phyloP scores from a whole-genome alignment of 2,888 invertebrate genomes.

The Caenorhabditis plicata region DNA sequence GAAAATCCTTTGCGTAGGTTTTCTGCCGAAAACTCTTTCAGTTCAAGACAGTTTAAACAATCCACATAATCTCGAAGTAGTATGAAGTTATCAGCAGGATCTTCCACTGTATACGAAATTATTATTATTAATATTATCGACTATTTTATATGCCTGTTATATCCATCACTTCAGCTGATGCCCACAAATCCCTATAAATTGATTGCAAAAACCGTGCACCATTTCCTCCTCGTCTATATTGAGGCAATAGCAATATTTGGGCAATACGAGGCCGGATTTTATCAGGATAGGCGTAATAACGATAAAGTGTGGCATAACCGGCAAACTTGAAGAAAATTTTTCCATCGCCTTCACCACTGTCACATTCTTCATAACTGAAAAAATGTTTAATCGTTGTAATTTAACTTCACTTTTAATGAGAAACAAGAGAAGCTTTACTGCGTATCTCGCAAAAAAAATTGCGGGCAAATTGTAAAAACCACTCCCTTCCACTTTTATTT shows the following conservation, averaged over 20 bases:
- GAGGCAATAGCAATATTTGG: slow-evolving; percentile 63
- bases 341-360: slow-evolving; percentile 27
- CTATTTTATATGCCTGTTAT: too few relatives aligned
- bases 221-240: slow-evolving; percentile 72
- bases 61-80: slow-evolving; percentile 87
- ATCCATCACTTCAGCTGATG: slow-evolving; percentile 72
- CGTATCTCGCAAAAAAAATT: too few relatives aligned
- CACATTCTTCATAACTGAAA: slow-evolving; percentile 18
- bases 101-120: too few relatives aligned
- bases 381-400: too few relatives aligned
- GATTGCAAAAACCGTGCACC: slow-evolving; percentile 78
- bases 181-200: slow-evolving; percentile 72
- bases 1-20: slow-evolving; percentile 73
- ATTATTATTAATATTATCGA: too few relatives aligned
- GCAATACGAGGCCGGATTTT: slow-evolving; percentile 82
- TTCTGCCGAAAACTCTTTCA: slow-evolving; percentile 75
- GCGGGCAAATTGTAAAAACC: too few relatives aligned
- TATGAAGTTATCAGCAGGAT: slow-evolving; percentile 87
- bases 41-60: slow-evolving; percentile 74
- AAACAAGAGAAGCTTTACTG: too few relatives aligned
- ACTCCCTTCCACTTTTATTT: too few relatives aligned
- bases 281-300: slow-evolving; percentile 89
- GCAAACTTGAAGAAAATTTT: slow-evolving; percentile 75
- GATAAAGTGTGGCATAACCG: slow-evolving; percentile 74
- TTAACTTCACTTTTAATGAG: too few relatives aligned